Conservation (phyloP, 2,113 vertebrate species). For the Campylorhamphus procurvoides region DNA sequence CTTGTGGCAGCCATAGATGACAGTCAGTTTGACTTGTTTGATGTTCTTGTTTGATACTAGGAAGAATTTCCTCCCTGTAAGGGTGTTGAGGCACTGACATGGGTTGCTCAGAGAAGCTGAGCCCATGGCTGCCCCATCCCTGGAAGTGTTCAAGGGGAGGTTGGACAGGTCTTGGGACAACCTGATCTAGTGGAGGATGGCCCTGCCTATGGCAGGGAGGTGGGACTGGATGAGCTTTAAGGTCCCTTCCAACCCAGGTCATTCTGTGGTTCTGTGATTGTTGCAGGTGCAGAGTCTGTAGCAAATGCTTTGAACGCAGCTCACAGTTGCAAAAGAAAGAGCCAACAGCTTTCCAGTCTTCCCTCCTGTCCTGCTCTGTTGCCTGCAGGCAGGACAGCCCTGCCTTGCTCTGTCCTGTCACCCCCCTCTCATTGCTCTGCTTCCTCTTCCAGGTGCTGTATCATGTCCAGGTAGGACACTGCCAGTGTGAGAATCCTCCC, state of each 20-base stretch:
- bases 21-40: not conserved
- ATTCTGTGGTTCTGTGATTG: not conserved
- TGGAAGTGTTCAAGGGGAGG: not conserved
- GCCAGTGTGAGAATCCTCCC: not conserved
- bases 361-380: accelerated
- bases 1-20: not conserved
- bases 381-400: not conserved
- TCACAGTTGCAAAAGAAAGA: not conserved
- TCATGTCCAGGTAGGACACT: conserved; percentile 48
- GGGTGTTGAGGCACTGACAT: not conserved
- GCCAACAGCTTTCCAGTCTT: not conserved
- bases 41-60: not conserved
- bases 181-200: not conserved
- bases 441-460: conserved; percentile 45
- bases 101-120: not conserved
- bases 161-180: not conserved
- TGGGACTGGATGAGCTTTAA: not conserved
- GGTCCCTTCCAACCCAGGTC: not conserved
- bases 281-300: not conserved
- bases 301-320: not conserved
- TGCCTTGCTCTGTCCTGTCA: not conserved
- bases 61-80: not conserved
- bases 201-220: not conserved
- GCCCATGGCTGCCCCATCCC: not conserved
- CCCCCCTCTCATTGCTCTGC: not conserved